Base-by-base conservation (phyloP, 23 tunicate species). In the Ascidia mentula region DNA sequence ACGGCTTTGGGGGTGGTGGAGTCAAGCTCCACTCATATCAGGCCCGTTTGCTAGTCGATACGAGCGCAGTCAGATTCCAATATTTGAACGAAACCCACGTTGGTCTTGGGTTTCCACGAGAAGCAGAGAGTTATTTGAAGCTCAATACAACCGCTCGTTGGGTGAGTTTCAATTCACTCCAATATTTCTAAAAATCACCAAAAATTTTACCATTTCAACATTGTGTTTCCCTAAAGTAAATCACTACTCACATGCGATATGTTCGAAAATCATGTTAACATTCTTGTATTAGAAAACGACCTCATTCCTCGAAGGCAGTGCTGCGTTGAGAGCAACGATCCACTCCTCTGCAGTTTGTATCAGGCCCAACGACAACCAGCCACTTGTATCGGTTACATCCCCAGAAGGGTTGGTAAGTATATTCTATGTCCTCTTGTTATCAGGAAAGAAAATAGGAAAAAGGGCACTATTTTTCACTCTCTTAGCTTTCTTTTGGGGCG, bases 251-350 rank as follows among this genome's bases (percentile, higher is more conserved):
- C n/a, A n/a, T n/a, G n/a, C n/a, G n/a, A n/a, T n/a, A n/a, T n/a
- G n/a, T n/a, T n/a, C n/a, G n/a, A n/a, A n/a, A n/a, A n/a, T n/a
- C n/a, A n/a, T n/a, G n/a, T n/a, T n/a, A n/a, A n/a, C n/a, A n/a
- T n/a, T n/a, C n/a, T n/a, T n/a, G 17, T 45, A 17, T 22, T 39
- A 80, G 84, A 80, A 22, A 31, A 31, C 31, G 84, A 80, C 69
- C 37, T 80, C 6, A 38, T 69, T 9, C 84, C 84, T 24, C 46
- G 76, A 36, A 20, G 77, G 59, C 84, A 80, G 38, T 80, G 84
- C 69, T 80, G 84, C 59, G 31, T 80, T n/a, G 77, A 69, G 20
- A 80, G 84, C 76, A n/a, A 31, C n/a, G 8, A 37, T 22, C n/a
- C 74, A 33, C 12, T 20, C 13, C 33, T 20, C 31, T 80, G 84